Conservation (phyloP, 1,140 invertebrate species). For the Phocides pigmalion region DNA sequence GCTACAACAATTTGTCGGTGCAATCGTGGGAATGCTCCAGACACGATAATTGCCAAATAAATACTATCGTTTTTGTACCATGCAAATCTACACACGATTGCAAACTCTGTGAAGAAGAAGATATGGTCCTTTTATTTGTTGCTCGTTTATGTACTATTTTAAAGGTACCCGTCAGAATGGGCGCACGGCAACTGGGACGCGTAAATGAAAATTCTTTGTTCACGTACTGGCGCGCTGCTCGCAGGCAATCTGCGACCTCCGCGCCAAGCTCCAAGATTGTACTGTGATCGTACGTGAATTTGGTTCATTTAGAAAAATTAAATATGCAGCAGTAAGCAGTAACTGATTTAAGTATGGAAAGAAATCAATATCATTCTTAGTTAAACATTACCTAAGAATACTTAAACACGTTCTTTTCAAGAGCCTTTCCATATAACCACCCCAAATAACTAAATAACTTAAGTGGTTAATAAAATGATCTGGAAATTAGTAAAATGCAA, state of each 20-base stretch:
- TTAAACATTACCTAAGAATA: no score
- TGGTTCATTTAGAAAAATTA: background rate
- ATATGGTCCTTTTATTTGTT: background rate
- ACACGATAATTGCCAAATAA: conserved; percentile 19
- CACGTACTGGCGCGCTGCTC: background rate
- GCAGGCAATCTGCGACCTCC: conserved; percentile 1
- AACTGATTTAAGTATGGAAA: no score
- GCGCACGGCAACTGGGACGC: conserved; percentile 1
- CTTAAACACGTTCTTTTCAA: no score
- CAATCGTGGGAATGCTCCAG: background rate
- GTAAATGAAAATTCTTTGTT: conserved; percentile 23
- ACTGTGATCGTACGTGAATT: background rate
- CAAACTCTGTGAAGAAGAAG: background rate
- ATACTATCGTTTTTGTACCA: background rate
- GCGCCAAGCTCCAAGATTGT: background rate
- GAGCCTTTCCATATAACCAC: no score
- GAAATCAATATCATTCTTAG: no score
- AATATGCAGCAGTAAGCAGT: no score
- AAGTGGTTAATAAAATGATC: no score
- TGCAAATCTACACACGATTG: background rate
- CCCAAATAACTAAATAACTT: no score
- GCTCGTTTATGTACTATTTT: background rate
- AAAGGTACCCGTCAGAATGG: conserved; percentile 11
- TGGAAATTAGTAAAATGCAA: no score
- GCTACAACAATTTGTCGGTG: background rate